Evolutionary conservation across 2,113 vertebrate genomes (phyloP), one percentile per base, ranked within the genome.

Genomic region (Rhinichthys klamathensis): DNA sequence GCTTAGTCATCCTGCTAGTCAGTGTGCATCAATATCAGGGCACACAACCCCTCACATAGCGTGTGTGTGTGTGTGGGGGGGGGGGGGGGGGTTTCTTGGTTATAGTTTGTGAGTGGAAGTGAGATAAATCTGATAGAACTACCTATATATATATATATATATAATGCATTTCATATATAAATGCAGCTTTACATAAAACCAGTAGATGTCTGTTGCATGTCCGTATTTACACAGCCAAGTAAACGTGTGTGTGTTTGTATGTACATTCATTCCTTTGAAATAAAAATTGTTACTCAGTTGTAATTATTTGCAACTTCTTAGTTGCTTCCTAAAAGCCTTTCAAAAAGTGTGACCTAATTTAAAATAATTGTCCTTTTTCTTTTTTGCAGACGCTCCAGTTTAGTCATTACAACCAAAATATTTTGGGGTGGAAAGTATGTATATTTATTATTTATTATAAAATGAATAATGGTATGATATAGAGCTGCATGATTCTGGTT

Each of bases 401-500:
- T 99, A 82, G 98, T 99, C 89, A 99, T 99, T 92, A 99, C 98
- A 70, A 99, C 98, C 80, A 99, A 99, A 94, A 97, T 99, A 93
- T 99, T 99, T 95, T 99, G 98, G 98, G 98, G 98, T 87, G 98
- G 98, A 96, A 99, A 99, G 98, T 99, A 97, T 90, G 98, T 97
- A 88, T 15, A 84, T 80, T 73, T 56, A 54, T 38, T 78, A 54
- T 63, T 54, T 80, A 51, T 54, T 76, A 54, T 76, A 30, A 51
- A 76, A 49, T 76, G 0, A 76, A 32, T 76, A 49, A 49, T 49
- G n/a, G 13, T 25, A 21, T 76, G 46, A 56, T 56, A 56, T 23
- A 23, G 18, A 56, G 18, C 54, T 23, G 54, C 54, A 23, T 21
- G 7, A 56, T 56, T 56, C 18, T 8, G 54, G 54, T 3, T 23